phyloP scores from a whole-genome alignment of 2,113 vertebrate species.

The Dryoscopus gambensis region DNA sequence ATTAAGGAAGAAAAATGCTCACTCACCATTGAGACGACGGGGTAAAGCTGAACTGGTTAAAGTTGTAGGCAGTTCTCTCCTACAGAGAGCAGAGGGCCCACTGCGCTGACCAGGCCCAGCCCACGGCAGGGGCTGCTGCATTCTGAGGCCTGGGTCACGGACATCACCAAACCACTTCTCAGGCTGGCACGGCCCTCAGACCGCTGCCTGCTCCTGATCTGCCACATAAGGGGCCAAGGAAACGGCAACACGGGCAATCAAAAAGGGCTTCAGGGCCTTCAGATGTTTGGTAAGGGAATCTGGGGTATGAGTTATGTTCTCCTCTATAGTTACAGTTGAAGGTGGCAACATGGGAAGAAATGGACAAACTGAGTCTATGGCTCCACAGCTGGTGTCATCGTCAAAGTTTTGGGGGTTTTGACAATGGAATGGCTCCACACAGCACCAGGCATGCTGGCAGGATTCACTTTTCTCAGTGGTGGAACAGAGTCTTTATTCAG shows the following conservation, averaged over 20 bases:
- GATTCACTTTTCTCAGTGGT: neutral
- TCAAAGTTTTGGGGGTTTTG: neutral
- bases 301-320: neutral
- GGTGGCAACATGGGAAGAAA: neutral
- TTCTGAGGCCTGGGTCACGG: no score
- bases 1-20: neutral
- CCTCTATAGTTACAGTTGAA: neutral
- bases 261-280: neutral
- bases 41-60: neutral
- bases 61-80: neutral
- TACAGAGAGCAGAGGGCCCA: neutral
- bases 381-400: rapidly evolving
- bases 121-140: neutral
- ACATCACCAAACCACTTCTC: no score
- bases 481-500: neutral
- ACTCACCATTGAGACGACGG: neutral
- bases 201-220: rapidly evolving
- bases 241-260: rapidly evolving
- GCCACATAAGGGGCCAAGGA: rapidly evolving
- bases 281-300: no score
- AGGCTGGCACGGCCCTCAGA: neutral
- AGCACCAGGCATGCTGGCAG: neutral
- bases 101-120: rapidly evolving
- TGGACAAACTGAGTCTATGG: neutral
- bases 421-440: no score